Evolutionary conservation across 2,113 vertebrate species (phyloP).

Genomic region (Archocentrus centrarchus): DNA sequence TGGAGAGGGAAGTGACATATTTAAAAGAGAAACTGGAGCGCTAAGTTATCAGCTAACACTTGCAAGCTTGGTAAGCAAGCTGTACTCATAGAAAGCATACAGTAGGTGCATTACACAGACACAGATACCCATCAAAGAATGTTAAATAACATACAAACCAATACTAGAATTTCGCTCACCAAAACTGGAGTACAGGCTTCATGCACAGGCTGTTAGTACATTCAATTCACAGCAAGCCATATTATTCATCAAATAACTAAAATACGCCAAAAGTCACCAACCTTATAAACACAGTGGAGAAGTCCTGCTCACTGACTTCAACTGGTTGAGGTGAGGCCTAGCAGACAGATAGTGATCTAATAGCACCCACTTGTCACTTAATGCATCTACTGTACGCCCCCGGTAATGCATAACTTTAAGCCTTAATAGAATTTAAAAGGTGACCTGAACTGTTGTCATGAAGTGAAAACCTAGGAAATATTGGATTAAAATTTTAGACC

Average conservation of each 20-base stretch:
- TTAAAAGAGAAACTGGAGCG: no score
- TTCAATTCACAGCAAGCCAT: constrained; percentile 1
- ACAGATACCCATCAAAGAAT: background rate
- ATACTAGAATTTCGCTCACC: background rate
- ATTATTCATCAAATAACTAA: background rate
- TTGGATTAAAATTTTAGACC: background rate
- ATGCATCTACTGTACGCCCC: background rate
- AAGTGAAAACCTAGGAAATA: background rate
- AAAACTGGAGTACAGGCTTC: background rate
- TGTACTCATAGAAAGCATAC: background rate
- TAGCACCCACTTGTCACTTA: background rate
- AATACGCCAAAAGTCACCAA: background rate
- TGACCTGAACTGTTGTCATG: background rate
- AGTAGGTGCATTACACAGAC: no score
- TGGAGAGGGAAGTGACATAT: background rate
- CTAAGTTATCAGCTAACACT: background rate
- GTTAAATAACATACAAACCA: background rate
- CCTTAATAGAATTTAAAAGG: background rate
- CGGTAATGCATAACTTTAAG: background rate
- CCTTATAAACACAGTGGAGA: background rate
- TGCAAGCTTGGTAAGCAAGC: background rate
- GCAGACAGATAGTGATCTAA: background rate
- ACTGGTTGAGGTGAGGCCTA: background rate
- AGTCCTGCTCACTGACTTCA: background rate
- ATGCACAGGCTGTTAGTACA: background rate